These are phyloP conservation scores for Hoplias malabaricus DNA, from an alignment of 2,113 vertebrate species.

Conservation along the genomic window DNA sequence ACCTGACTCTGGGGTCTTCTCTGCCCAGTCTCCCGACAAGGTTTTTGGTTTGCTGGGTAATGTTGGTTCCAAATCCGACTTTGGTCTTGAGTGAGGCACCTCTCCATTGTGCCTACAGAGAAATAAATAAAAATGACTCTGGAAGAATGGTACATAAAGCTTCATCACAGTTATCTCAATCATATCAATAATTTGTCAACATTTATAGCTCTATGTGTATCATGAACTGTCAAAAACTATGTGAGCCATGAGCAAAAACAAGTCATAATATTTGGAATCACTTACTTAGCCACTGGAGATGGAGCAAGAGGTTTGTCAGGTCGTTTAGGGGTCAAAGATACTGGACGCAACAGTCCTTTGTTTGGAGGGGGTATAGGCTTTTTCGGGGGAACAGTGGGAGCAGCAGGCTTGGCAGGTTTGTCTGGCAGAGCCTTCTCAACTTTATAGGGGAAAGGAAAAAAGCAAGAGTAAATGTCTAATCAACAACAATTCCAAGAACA, in stretches of 20 bases:
- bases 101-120: slow-evolving; percentile 87
- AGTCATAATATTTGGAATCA: background rate
- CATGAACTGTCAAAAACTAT: background rate
- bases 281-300: slow-evolving; percentile 79
- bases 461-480: background rate
- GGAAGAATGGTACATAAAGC: background rate
- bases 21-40: slow-evolving; percentile 64
- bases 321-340: slow-evolving; percentile 77
- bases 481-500: too few relatives aligned
- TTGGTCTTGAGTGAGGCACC: slow-evolving; percentile 77
- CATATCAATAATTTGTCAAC: background rate
- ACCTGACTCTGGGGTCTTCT: slow-evolving; percentile 66
- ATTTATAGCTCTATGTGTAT: too few relatives aligned
- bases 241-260: background rate
- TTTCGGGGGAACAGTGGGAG: slow-evolving; percentile 91
- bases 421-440: slow-evolving; percentile 81
- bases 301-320: slow-evolving; percentile 85
- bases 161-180: background rate
- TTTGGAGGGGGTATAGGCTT: slow-evolving; percentile 84
- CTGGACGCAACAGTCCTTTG: slow-evolving; percentile 76
- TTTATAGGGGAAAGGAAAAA: slow-evolving; percentile 51
- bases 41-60: slow-evolving; percentile 84
- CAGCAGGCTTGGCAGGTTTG: slow-evolving; percentile 84
- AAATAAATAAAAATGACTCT: background rate
- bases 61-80: slow-evolving; percentile 82